Conservation (phyloP, 2,888 invertebrate species). For the Sabatieria punctata region DNA sequence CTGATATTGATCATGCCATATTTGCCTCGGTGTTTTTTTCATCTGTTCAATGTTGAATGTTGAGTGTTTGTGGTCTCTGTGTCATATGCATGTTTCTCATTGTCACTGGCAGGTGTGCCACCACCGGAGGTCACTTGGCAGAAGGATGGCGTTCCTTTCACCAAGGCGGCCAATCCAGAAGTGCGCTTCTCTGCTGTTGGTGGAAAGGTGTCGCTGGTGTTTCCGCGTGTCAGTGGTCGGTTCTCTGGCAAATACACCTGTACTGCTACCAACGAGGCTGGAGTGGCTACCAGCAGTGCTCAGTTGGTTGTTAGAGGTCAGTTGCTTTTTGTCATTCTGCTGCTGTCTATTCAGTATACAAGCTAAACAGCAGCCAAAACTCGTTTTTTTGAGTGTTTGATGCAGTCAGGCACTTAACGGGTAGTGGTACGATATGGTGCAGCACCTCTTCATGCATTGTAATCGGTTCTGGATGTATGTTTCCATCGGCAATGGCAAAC, state of each 20-base stretch:
- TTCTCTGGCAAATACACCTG: slow-evolving; percentile 60
- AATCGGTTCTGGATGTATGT: too few species aligned
- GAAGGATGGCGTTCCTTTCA: slow-evolving; percentile 32
- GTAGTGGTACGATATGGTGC: too few species aligned
- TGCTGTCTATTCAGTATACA: too few species aligned
- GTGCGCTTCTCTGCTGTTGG: slow-evolving; percentile 35
- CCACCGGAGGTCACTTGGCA: slow-evolving; percentile 35
- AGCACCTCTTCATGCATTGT: too few species aligned
- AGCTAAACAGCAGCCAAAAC: too few species aligned
- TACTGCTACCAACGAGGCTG: slow-evolving; percentile 48
- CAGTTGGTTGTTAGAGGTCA: slow-evolving; percentile 30
- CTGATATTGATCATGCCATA: too few species aligned
- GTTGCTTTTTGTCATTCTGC: too few species aligned
- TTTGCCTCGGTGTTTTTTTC: too few species aligned
- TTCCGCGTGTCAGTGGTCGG: neutral
- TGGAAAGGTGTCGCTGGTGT: slow-evolving; percentile 45
- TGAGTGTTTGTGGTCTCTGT: neutral
- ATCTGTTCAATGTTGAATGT: too few species aligned
- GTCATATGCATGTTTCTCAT: neutral
- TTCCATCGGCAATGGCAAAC: too few species aligned
- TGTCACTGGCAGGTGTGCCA: slow-evolving; percentile 31
- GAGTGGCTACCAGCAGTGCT: slow-evolving; percentile 30
- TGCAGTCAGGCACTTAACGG: too few species aligned
- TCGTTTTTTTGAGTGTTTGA: too few species aligned
- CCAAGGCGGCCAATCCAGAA: slow-evolving; percentile 43